phyloP scores from a whole-genome alignment of 2,113 vertebrate genomes.

The Struthio camelus region DNA sequence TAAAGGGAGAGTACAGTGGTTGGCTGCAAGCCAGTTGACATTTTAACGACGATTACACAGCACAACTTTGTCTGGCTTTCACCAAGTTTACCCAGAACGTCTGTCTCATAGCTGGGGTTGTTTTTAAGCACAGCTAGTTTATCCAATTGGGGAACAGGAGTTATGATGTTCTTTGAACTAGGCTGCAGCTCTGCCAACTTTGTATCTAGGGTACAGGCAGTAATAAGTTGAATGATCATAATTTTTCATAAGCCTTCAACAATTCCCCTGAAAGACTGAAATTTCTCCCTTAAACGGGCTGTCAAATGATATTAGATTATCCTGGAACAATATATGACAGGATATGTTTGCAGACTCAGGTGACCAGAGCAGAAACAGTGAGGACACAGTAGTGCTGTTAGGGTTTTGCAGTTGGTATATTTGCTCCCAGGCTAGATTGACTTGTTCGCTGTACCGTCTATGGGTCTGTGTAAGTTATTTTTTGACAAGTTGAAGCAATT shows the following conservation, averaged over 20 bases:
- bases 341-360: neutral
- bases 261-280: neutral
- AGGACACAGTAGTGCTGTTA: neutral
- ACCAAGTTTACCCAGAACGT: neutral
- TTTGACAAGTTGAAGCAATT: neutral
- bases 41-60: neutral
- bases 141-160: neutral
- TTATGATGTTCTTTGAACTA: neutral
- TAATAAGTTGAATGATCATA: neutral
- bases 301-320: neutral
- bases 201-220: neutral
- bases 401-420: neutral
- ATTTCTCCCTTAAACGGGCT: neutral
- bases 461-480: neutral
- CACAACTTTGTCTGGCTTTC: neutral
- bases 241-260: neutral
- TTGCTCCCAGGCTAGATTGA: neutral
- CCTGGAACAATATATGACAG: neutral
- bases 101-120: neutral
- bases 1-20: neutral
- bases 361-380: neutral
- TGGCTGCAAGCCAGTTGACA: neutral
- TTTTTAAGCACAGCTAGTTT: neutral
- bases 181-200: neutral
- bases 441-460: neutral